Evolutionary conservation across 1,140 invertebrate species (phyloP), one percentile per base, ranked within the genome.

Genomic region (Micrasema minimum): DNA sequence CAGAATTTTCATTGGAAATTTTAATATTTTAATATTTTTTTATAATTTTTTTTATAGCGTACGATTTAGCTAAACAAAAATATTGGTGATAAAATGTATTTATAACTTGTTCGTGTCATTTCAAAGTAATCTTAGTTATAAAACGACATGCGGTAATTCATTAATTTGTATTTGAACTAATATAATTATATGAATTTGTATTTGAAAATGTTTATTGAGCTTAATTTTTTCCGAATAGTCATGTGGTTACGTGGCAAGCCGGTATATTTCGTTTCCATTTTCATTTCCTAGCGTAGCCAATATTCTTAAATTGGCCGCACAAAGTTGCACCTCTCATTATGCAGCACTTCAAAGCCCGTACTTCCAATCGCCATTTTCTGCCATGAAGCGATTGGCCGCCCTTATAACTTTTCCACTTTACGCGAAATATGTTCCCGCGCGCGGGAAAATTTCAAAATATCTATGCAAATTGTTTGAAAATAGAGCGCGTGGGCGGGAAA

Each of bases 331-430:
- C 38, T 43, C 50, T 53, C 50, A 67, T 67, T 67, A 67, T 23
- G 65, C 50, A 41, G 14, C 38, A 53, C 65, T 55, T 50, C 67
- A 69, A 50, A 61, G 57, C 10, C 55, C 31, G 38, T 55, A 10
- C 20, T 69, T 62, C 37, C 72, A 70, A 71, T 74, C 68, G 68
- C 65, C 59, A 35, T 18, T 26, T 23, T 45, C n/a, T 12, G 53
- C 65, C 61, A 43, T 65, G 66, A 71, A 75, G 69, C 66, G 73
- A 75, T 75, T 69, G 65, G 69, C 64, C 48, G 59, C 37, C 55
- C 69, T 66, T 64, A 62, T 69, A 75, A 75, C 69, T 75, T 75
- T 75, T 75, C 73, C 73, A 75, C 73, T 75, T 75, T 72, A 51
- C 69, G 31, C 50, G 57, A 57, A 68, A 67, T 72, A 43, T 66